Base-by-base conservation (phyloP, 2,888 invertebrate species). In the Caenorhabditis sp. region DNA sequence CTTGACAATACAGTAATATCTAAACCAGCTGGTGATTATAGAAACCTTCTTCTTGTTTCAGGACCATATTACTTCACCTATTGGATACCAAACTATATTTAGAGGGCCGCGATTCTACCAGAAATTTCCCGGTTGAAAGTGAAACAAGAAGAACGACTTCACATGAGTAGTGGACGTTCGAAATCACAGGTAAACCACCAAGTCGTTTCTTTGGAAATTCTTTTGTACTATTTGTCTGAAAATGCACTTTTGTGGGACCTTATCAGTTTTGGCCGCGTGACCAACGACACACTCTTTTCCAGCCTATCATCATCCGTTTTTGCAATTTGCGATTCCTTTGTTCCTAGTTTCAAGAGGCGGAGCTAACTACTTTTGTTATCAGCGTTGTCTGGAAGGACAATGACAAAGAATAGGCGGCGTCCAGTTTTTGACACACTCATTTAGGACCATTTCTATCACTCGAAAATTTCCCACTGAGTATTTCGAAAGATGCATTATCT, bases 161-260 rank as follows among this genome's bases (percentile, higher is more conserved):
- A 70, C 75, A 87, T 87, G 86, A 87, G 86, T 84, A 86, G 85
- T 82, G 86, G 83, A 69, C 83, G 86, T 72, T 85, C 86, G 24
- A 87, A 84, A 75, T 85, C 85, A 41, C 86, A 85, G 84, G 86
- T 87, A 31, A 64, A 51, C 8, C 19, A n/a, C 38, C 12, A 10
- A 38, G 12, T 41, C 19, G 28, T 22, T 47, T 44, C n/a, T 44
- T 63, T 28, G 26, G n/a, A 22, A 64, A n/a, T 51, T 22, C 5
- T 22, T 24, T 19, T 35, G 31, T 35, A 56, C 26, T 26, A 1
- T 56, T 12, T 56, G 26, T 28, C 19, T 28, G 16, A 44, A 31
- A 31, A 63, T 44, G 64, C 41, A 47, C 64, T 47, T 47, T 44
- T 64, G 19, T 35, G 28, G 22, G 22, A 44, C 58, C 47, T 66